phyloP scores from a whole-genome alignment of 1,140 invertebrate genomes.

The Lepidurus couesii region DNA sequence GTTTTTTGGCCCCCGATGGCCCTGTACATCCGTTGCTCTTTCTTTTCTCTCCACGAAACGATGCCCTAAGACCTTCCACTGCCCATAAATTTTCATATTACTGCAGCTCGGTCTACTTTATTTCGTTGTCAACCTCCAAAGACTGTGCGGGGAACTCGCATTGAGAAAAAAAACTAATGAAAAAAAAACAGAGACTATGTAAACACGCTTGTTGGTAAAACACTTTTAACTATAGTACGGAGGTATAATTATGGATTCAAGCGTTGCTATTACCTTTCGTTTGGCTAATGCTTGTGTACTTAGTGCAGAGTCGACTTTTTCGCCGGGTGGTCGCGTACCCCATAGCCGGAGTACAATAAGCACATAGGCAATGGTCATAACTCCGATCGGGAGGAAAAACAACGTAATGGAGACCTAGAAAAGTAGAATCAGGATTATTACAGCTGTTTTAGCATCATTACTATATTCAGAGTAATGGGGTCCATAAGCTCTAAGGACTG shows the following conservation, averaged over 20 bases:
- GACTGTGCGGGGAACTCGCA: too few relatives aligned
- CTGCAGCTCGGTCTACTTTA: not conserved
- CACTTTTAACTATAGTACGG: too few relatives aligned
- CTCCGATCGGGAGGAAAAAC: conserved; percentile 49
- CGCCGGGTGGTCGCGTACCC: conserved; percentile 41
- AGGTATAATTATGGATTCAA: not conserved
- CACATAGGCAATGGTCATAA: conserved; percentile 49
- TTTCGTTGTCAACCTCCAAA: not conserved
- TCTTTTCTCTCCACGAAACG: not conserved
- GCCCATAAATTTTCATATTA: not conserved
- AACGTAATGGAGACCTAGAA: conserved; percentile 44
- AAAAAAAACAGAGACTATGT: too few relatives aligned
- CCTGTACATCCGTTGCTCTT: not conserved
- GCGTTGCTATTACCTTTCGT: conserved; percentile 28
- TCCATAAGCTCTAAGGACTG: too few relatives aligned
- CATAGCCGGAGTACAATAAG: conserved; percentile 47
- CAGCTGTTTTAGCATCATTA: too few relatives aligned
- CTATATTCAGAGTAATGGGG: too few relatives aligned
- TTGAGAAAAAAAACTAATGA: too few relatives aligned
- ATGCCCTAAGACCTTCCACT: not conserved
- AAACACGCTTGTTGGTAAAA: too few relatives aligned
- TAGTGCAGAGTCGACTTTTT: conserved; percentile 38
- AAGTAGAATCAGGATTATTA: not conserved
- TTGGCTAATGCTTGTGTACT: conserved; percentile 36
- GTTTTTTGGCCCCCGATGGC: not conserved